Evolutionary conservation across 2,888 invertebrate genomes (phyloP).

Genomic region (Eupithecia insigniata): DNA sequence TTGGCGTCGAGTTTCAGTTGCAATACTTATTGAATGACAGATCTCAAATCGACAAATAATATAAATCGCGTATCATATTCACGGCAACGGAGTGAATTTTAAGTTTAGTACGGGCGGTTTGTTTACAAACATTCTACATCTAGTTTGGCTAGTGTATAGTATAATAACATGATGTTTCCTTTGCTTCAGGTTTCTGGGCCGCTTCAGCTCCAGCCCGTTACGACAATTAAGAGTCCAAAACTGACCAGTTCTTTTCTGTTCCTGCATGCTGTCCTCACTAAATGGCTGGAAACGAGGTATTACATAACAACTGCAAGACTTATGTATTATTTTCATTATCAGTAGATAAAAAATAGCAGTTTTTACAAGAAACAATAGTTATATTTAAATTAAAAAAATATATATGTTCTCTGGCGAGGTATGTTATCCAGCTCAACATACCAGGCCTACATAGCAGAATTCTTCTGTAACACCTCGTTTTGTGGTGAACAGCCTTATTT

Average conservation of each 20-base stretch:
- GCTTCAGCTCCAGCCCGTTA: constrained; percentile 67
- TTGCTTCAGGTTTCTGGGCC: constrained; percentile 71
- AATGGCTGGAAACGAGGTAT: constrained; percentile 56
- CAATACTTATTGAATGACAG: no score
- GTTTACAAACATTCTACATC: no score
- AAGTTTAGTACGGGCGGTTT: no score
- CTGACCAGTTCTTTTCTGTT: constrained; percentile 53
- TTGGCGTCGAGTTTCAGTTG: no score
- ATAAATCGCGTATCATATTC: no score
- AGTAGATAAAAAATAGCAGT: background rate
- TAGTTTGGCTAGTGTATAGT: no score
- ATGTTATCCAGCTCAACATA: constrained; percentile 68
- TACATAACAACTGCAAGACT: constrained; percentile 47
- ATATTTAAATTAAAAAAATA: background rate
- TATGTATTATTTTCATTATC: background rate
- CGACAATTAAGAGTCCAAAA: constrained; percentile 67
- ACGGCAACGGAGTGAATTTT: no score
- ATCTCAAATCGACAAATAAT: no score
- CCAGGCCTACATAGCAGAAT: constrained; percentile 28
- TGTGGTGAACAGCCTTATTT: constrained; percentile 46
- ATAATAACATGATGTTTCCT: constrained; percentile 27
- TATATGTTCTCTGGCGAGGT: constrained; percentile 21
- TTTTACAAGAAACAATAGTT: background rate
- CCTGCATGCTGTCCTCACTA: constrained; percentile 52
- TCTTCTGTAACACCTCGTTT: constrained; percentile 52